Evolutionary conservation across 2,888 invertebrate genomes (phyloP).

Genomic region (Drosophila parthenogenetica): DNA sequence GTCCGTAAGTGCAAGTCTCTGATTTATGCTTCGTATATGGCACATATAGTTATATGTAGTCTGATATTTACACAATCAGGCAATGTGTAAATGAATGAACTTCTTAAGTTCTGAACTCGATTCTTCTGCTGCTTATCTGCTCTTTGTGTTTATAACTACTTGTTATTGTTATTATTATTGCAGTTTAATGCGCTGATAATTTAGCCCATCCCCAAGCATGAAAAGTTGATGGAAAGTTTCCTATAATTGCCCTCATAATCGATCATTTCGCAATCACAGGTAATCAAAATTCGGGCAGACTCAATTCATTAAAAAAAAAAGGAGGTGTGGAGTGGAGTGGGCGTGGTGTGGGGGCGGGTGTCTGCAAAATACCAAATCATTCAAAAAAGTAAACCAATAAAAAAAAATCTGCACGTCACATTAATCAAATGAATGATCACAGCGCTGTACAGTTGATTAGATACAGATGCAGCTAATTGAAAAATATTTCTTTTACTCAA

Average conservation of each 20-base stretch:
- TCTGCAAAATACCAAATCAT: slow-evolving; percentile 32
- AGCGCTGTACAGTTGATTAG: slow-evolving; percentile 7
- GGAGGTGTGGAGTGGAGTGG: neutral
- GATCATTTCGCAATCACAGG: slow-evolving; percentile 56
- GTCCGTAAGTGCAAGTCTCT: no score
- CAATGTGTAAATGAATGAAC: slow-evolving; percentile 49
- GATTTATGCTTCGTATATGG: slow-evolving; percentile 35
- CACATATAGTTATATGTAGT: slow-evolving; percentile 17
- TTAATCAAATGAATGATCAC: slow-evolving; percentile 26
- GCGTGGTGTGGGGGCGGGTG: neutral
- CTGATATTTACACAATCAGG: slow-evolving; percentile 40
- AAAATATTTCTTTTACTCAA: slow-evolving; percentile 1
- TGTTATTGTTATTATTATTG: slow-evolving; percentile 49
- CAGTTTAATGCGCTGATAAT: slow-evolving; percentile 34
- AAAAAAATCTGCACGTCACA: slow-evolving; percentile 25
- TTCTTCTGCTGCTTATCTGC: slow-evolving; percentile 38
- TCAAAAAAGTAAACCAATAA: slow-evolving; percentile 36
- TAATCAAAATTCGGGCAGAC: slow-evolving; percentile 22
- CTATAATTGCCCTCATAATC: slow-evolving; percentile 45
- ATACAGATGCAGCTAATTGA: neutral
- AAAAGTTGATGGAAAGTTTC: slow-evolving; percentile 56
- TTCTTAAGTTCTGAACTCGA: slow-evolving; percentile 14
- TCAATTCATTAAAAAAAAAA: slow-evolving; percentile 16
- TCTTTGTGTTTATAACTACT: slow-evolving; percentile 45
- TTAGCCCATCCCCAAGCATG: slow-evolving; percentile 22